Evolutionary conservation across 2,113 vertebrate species (phyloP).

Genomic region (Pygoscelis antarcticus): DNA sequence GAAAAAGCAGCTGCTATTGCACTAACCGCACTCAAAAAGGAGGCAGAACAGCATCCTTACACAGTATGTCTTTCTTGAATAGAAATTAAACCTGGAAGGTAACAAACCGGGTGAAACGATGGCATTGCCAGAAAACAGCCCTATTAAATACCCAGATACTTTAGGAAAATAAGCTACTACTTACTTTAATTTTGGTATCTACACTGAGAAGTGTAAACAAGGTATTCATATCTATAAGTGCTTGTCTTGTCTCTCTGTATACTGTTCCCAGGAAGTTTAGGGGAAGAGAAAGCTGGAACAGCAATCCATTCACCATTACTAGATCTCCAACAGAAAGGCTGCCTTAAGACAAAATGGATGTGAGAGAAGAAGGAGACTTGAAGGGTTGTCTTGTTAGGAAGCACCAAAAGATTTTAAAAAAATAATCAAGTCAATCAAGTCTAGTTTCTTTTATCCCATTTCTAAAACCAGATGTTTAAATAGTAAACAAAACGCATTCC

Average conservation of each 20-base stretch:
- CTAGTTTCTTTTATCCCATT: neutral
- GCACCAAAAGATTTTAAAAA: neutral
- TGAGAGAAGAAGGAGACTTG: neutral
- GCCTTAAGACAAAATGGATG: slow-evolving; percentile 75
- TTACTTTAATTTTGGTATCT: slow-evolving; percentile 96
- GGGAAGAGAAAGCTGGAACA: slow-evolving; percentile 97
- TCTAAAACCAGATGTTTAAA: neutral
- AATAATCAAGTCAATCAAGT: neutral
- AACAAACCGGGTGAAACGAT: neutral
- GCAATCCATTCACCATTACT: slow-evolving; percentile 97
- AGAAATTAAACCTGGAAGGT: slow-evolving; percentile 20
- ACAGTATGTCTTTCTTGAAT: neutral
- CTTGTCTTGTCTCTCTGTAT: slow-evolving; percentile 97
- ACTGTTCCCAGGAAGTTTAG: slow-evolving; percentile 98
- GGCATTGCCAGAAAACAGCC: neutral
- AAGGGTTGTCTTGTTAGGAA: neutral
- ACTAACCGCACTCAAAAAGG: neutral
- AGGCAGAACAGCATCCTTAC: neutral
- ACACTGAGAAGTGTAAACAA: slow-evolving; percentile 93
- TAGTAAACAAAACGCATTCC: neutral
- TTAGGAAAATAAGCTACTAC: slow-evolving; percentile 49
- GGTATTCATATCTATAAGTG: slow-evolving; percentile 97
- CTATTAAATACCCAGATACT: neutral
- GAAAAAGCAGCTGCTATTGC: slow-evolving; percentile 10
- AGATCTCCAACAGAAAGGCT: slow-evolving; percentile 94